Evolutionary conservation across 2,888 invertebrate species (phyloP), one percentile per base, ranked within the genome.

Genomic region (Pammene fasciana): DNA sequence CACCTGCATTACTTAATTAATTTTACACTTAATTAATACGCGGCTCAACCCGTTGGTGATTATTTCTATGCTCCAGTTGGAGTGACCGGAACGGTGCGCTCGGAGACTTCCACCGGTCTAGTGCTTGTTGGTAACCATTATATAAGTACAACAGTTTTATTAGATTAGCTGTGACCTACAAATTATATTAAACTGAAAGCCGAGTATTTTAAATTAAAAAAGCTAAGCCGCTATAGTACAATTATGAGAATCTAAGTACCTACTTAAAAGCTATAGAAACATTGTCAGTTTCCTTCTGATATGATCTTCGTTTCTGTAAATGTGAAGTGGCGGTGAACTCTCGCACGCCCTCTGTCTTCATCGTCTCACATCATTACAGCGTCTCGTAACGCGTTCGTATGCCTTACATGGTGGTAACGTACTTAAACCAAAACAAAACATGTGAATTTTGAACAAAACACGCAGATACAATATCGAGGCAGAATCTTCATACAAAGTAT

Each of bases 1-100:
- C 41, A 52, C 48, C n/a, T 0, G n/a, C 18, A 41, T 62, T 26
- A 52, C 52, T 52, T 62, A 41, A 52, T 50, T 62, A 52, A 62
- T 62, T 62, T 52, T 41, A 7, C n/a, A 10, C 13, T 8, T 62
- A 41, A 52, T 61, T 38, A 59, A 16, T 34, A 57, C 43, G 13
- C 26, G 45, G 36, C 14, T 50, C 50, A 50, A 62, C 62, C 62
- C 26, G 26, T 26, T 26, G 26, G 26, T 5, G 50, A 41, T 52
- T 62, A 18, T 16, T 45, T 45, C 9, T 38, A 16, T 48, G 61
- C 62, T 52, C 62, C 26, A 52, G 52, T 62, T 62, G 1, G 41
- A 10, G 38, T 62, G 62, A 50, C 62, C 62, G 61, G 59, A 60
- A 60, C 59, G 59, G 57, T 26, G 13, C 56, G 41, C 18, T 61